phyloP scores from a whole-genome alignment of 2,888 invertebrate species.

The Raillietiella orientalis region DNA sequence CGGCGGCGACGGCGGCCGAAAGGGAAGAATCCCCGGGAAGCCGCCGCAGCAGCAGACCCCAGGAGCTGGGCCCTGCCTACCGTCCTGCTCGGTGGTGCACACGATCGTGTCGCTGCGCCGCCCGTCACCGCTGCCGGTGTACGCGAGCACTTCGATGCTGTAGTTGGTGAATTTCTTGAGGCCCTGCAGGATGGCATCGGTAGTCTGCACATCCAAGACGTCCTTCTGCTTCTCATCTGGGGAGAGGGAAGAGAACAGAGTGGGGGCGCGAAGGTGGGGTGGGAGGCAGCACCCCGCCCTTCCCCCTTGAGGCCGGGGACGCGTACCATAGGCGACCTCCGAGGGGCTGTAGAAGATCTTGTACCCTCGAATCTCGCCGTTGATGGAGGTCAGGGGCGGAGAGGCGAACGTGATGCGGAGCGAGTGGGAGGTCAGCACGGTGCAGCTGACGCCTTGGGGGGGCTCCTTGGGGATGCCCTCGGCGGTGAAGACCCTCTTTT shows the following conservation, averaged over 20 bases:
- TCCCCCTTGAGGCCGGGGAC: constrained; percentile 6
- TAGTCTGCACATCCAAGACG: constrained; percentile 64
- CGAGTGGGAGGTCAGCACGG: constrained; percentile 69
- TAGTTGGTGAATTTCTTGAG: constrained; percentile 85
- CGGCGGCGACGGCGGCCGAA: too few species aligned
- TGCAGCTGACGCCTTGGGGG: constrained; percentile 67
- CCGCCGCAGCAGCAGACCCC: too few species aligned
- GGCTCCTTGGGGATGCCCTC: constrained; percentile 77
- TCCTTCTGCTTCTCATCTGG: constrained; percentile 62
- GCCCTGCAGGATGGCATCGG: constrained; percentile 70
- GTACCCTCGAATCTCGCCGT: constrained; percentile 83
- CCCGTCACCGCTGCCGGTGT: constrained; percentile 79
- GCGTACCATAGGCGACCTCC: constrained; percentile 66
- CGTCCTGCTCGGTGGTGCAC: constrained; percentile 82
- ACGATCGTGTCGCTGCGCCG: constrained; percentile 57
- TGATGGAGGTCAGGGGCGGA: constrained; percentile 61
- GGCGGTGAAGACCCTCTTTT: constrained; percentile 64
- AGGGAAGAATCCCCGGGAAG: too few species aligned
- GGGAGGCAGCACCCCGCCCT: constrained; percentile 3
- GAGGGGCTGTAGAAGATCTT: constrained; percentile 73
- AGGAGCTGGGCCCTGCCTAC: too few species aligned
- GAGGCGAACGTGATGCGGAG: constrained; percentile 82
- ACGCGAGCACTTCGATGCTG: constrained; percentile 81
- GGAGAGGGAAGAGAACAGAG: constrained; percentile 8
- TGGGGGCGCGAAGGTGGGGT: constrained; percentile 3